Evolutionary conservation across 2,797 vertebrate species (phyloP).

Genomic region (Toxotes lorentzi): DNA sequence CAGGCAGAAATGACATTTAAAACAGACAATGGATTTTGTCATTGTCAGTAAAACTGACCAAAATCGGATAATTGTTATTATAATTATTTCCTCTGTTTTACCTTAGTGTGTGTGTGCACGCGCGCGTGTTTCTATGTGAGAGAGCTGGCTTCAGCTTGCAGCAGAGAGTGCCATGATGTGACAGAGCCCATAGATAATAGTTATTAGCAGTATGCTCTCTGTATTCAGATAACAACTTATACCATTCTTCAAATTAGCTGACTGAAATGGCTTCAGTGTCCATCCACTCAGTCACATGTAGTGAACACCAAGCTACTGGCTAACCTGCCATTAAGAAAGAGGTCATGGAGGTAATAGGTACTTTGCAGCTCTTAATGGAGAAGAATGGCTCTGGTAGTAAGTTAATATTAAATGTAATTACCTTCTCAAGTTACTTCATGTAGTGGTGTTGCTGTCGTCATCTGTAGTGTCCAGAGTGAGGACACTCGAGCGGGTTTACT

Average conservation of each 20-base stretch:
- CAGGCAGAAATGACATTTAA: not conserved
- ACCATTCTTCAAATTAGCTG: not conserved
- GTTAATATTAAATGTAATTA: constrained; percentile 63
- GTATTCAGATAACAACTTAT: not conserved
- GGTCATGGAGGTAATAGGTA: constrained; percentile 57
- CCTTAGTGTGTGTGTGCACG: not conserved
- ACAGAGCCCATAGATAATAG: not conserved
- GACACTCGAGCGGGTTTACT: no score
- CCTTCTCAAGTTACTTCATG: constrained; percentile 44
- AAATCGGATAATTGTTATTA: not conserved
- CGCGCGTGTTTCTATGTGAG: not conserved
- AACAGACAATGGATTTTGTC: not conserved
- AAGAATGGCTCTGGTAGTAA: constrained; percentile 53
- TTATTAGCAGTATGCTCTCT: not conserved
- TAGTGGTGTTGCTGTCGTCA: not conserved
- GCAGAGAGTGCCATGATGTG: not conserved
- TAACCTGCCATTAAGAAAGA: constrained; percentile 57
- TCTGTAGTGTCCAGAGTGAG: constrained; percentile 4
- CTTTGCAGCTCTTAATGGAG: constrained; percentile 69
- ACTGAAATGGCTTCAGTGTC: constrained; percentile 4
- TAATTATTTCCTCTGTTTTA: not conserved
- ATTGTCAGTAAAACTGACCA: not conserved
- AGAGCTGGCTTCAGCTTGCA: not conserved
- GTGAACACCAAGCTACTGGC: constrained; percentile 31
- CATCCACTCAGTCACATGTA: constrained; percentile 40